Conservation (phyloP, 2,888 invertebrate genomes). For the Drosophila borealis region DNA sequence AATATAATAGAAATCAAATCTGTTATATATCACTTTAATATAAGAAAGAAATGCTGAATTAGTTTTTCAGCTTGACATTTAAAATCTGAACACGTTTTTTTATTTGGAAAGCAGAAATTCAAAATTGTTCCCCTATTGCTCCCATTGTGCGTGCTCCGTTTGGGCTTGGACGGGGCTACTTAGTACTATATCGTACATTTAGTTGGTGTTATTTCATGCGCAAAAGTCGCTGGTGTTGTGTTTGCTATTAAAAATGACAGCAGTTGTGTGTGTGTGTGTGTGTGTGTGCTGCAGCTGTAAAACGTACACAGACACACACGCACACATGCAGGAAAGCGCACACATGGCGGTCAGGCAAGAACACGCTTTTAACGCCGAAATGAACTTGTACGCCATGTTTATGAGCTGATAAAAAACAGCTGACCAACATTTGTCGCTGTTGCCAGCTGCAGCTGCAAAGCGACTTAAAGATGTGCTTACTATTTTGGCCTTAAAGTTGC, state of each 20-base stretch:
- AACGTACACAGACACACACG: conserved; percentile 39
- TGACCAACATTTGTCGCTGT: conserved; percentile 76
- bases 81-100: not conserved
- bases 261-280: conserved; percentile 40
- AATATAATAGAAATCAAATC: too few relatives aligned
- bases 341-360: conserved; percentile 61
- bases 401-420: conserved; percentile 82
- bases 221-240: conserved; percentile 81
- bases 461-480: conserved; percentile 25
- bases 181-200: conserved; percentile 72
- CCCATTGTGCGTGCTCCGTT: conserved; percentile 55
- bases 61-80: not conserved
- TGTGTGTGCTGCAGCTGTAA: conserved; percentile 66
- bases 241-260: conserved; percentile 80
- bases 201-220: conserved; percentile 80
- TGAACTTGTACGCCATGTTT: conserved; percentile 79
- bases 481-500: conserved; percentile 25
- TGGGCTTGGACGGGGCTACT: conserved; percentile 61
- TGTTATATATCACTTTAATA: too few relatives aligned
- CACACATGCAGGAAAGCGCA: conserved; percentile 20
- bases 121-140: not conserved
- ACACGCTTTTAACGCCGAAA: conserved; percentile 79
- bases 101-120: not conserved
- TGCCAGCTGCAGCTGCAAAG: conserved; percentile 16
- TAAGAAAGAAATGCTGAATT: too few relatives aligned